phyloP scores from a whole-genome alignment of 2,797 vertebrate genomes.

The Scolopax bukidnonensis region DNA sequence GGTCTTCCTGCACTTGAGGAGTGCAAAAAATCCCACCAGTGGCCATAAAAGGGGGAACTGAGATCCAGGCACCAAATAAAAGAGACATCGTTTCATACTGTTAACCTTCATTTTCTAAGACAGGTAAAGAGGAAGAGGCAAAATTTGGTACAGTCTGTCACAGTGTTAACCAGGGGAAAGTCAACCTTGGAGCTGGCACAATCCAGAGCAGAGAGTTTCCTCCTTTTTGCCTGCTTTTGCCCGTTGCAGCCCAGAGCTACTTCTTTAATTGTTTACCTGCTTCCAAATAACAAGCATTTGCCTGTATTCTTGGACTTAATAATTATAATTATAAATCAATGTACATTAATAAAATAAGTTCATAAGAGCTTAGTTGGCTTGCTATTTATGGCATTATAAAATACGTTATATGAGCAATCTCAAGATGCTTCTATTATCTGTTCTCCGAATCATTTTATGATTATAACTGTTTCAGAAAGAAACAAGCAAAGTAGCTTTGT shows the following conservation, averaged over 20 bases:
- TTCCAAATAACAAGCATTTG: conserved; percentile 23
- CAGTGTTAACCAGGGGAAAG: not conserved
- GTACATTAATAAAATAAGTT: conserved; percentile 52
- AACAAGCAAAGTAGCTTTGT: not conserved
- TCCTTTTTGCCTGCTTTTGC: not conserved
- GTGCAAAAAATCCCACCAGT: not conserved
- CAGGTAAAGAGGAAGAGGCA: not conserved
- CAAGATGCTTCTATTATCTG: conserved; percentile 30
- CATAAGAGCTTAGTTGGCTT: conserved; percentile 22
- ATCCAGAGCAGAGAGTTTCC: not conserved
- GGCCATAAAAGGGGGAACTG: not conserved
- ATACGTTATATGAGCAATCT: conserved; percentile 27
- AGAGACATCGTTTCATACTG: not conserved
- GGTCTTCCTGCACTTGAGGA: not conserved
- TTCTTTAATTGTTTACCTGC: conserved; percentile 21
- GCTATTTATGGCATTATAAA: conserved; percentile 52
- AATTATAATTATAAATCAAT: conserved; percentile 66
- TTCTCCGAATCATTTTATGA: conserved; percentile 37
- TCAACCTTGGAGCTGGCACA: not conserved
- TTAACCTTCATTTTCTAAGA: not conserved
- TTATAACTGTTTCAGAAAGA: conserved; percentile 43
- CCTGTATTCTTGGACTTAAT: conserved; percentile 25
- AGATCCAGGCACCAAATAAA: not conserved
- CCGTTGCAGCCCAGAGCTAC: not conserved
- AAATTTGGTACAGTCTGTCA: not conserved